phyloP scores from a whole-genome alignment of 2,888 invertebrate genomes.

The Balanococcus diminutus region DNA sequence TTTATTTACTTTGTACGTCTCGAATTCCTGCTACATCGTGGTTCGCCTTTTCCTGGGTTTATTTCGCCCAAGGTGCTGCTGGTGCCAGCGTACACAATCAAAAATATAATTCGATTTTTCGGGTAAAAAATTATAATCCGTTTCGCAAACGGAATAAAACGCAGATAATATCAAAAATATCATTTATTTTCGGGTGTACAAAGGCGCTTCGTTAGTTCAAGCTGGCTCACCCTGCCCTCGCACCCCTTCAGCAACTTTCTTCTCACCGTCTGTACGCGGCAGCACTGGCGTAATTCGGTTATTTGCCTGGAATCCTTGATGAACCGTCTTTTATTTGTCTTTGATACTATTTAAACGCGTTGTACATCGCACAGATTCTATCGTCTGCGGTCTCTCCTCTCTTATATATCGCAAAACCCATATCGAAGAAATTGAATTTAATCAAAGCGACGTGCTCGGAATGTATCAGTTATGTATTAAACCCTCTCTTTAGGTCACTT shows the following conservation, averaged over 20 bases:
- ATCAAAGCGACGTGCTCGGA: conserved; percentile 36
- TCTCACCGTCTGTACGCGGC: background rate
- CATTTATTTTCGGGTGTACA: background rate
- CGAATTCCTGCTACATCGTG: background rate
- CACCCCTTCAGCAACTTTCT: background rate
- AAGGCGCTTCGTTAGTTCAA: conserved; percentile 38
- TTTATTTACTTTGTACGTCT: background rate
- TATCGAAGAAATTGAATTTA: conserved; percentile 51
- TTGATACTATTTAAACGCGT: conserved; percentile 25
- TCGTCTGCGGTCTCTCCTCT: background rate
- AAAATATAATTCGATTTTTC: background rate
- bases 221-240: background rate
- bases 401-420: background rate
- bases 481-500: background rate
- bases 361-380: background rate
- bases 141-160: background rate
- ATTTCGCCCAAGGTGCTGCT: background rate
- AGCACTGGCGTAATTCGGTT: conserved; percentile 49
- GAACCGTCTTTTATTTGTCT: conserved; percentile 47
- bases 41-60: too few relatives aligned
- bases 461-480: conserved; percentile 9
- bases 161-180: conserved; percentile 25
- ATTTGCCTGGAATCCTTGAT: conserved; percentile 48
- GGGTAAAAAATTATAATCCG: background rate
- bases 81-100: background rate